phyloP scores from a whole-genome alignment of 2,113 vertebrate species.

The Tychaedon coryphoeus region DNA sequence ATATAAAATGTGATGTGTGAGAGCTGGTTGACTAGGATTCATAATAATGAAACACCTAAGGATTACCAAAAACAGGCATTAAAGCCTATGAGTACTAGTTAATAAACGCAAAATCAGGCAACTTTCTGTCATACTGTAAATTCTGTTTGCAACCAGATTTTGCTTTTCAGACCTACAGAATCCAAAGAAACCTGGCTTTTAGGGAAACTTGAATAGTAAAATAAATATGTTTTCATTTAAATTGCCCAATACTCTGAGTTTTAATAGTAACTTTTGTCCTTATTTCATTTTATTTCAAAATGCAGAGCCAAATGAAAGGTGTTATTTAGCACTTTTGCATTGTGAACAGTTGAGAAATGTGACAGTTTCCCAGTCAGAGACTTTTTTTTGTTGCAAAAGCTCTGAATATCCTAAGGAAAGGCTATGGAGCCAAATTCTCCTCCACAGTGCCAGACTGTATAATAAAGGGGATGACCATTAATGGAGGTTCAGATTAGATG shows the following conservation, averaged over 20 bases:
- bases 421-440: neutral
- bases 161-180: neutral
- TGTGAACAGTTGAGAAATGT: neutral
- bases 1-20: neutral
- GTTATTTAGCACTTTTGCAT: neutral
- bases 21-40: neutral
- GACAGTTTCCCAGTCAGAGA: neutral
- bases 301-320: neutral
- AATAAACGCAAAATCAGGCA: neutral
- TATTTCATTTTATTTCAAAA: neutral
- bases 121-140: neutral
- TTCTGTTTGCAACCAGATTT: neutral
- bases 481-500: neutral
- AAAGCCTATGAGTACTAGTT: neutral
- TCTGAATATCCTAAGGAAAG: neutral
- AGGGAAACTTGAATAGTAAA: neutral
- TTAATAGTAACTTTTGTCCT: neutral
- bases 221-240: conserved; percentile 16
- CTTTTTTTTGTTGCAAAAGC: neutral
- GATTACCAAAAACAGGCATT: neutral
- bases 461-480: neutral
- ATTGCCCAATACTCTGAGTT: neutral
- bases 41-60: neutral
- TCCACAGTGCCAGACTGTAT: neutral
- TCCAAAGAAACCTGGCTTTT: neutral